These are phyloP conservation scores for Etia nguti DNA, from an alignment of 2,113 vertebrate species.

Conservation along the genomic window DNA sequence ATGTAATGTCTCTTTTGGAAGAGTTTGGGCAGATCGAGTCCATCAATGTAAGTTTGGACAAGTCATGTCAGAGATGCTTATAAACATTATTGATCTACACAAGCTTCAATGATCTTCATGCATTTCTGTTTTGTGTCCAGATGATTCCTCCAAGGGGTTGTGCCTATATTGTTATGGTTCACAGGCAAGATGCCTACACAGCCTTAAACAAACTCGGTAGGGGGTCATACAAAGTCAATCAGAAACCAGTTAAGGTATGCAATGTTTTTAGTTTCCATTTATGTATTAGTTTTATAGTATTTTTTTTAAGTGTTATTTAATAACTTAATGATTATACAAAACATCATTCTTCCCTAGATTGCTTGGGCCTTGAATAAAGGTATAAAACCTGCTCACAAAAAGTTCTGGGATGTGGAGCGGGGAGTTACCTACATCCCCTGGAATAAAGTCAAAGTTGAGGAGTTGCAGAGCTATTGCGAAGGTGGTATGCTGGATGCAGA, in stretches of 20 bases:
- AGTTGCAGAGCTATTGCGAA: slow-evolving; percentile 86
- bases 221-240: slow-evolving; percentile 90
- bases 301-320: neutral
- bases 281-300: neutral
- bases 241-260: slow-evolving; percentile 92
- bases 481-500: slow-evolving; percentile 90
- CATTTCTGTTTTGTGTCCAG: slow-evolving; percentile 54
- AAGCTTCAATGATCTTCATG: neutral
- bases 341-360: slow-evolving; percentile 72
- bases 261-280: neutral
- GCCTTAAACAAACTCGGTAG: slow-evolving; percentile 89
- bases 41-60: slow-evolving; percentile 85
- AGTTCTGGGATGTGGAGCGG: slow-evolving; percentile 95
- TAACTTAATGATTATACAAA: neutral
- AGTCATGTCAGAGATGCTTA: neutral
- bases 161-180: slow-evolving; percentile 97
- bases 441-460: slow-evolving; percentile 90
- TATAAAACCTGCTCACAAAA: slow-evolving; percentile 90
- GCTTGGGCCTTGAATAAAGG: slow-evolving; percentile 99
- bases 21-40: slow-evolving; percentile 97
- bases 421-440: slow-evolving; percentile 96
- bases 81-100: neutral
- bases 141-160: slow-evolving; percentile 98
- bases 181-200: slow-evolving; percentile 90
- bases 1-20: slow-evolving; percentile 89